These are phyloP conservation scores for Acanthis flammea DNA, from an alignment of 2,797 vertebrate genomes.

Conservation along the genomic window DNA sequence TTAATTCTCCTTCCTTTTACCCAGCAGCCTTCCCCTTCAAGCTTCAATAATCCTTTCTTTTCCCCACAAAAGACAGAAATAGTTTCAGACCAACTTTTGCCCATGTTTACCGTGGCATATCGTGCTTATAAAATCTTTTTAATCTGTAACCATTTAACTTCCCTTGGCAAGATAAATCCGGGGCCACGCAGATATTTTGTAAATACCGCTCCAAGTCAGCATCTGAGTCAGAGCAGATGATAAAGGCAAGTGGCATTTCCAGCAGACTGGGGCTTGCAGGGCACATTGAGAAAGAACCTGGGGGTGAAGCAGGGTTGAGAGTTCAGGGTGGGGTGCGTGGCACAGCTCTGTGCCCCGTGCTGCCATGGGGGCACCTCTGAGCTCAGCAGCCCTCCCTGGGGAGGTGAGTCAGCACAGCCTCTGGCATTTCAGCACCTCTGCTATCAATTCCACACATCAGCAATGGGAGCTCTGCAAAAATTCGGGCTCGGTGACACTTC, in stretches of 20 bases:
- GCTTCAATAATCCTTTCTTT: constrained; percentile 42
- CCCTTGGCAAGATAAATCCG: constrained; percentile 1
- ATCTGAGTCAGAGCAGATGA: constrained; percentile 17
- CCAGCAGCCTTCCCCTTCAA: constrained; percentile 29
- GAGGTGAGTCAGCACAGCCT: constrained; percentile 40
- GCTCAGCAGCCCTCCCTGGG: constrained; percentile 12
- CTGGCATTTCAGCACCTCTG: constrained; percentile 45
- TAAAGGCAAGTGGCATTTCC: neutral
- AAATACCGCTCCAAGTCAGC: constrained; percentile 44
- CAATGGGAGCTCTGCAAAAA: constrained; percentile 6
- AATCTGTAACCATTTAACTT: constrained; percentile 71
- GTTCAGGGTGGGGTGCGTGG: neutral
- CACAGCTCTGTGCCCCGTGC: neutral
- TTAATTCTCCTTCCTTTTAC: constrained; percentile 33
- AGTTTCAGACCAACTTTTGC: constrained; percentile 23
- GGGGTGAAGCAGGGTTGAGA: neutral
- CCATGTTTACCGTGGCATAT: constrained; percentile 51
- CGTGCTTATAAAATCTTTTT: constrained; percentile 66
- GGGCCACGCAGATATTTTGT: constrained; percentile 40
- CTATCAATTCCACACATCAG: constrained; percentile 37
- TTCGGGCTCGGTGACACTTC: neutral
- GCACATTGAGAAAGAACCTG: neutral
- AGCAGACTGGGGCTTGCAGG: neutral
- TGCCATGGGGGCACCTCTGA: constrained; percentile 7
- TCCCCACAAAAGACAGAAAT: constrained; percentile 24